Base-by-base conservation (phyloP, 1,140 invertebrate genomes). In the Drosophila malerkotliana region DNA sequence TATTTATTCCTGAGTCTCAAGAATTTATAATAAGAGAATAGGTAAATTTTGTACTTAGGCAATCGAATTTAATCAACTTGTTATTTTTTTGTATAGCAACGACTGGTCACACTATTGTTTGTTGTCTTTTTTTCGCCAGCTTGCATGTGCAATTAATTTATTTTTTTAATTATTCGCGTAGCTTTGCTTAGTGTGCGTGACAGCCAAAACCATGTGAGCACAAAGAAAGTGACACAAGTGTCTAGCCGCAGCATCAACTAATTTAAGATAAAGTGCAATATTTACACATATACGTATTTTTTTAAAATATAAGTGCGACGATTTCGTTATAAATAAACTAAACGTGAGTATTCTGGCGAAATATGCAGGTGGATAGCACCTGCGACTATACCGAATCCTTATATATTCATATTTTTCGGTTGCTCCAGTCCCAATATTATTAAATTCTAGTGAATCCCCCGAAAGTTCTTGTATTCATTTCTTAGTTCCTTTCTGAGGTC, bases 231-330 rank as follows among this genome's bases (percentile, higher is more conserved):
- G 32, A 24, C 1, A 48, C 6, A n/a, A 47, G 63, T 69, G 64
- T 69, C 51, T 52, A 49, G 51, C 32, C 41, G 18, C 9, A 32
- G 63, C 44, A 48, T 39, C 34, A 56, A 39, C 41, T 69, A 49
- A 48, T 49, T 45, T 57, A 69, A 47, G 24, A 49, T 57, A 48
- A 69, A 56, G 66, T 69, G 66, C 66, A 69, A 69, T 69, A 69
- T 48, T 48, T 69, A 69, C 51, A 15, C 15, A 44, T 32, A 57
- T 12, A 44, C 34, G 34, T 26, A 30, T 54, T 67, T 39, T 48
- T 32, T 21, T 34, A 49, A 48, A 69, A 49, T 39, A 49, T 69
- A 69, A 69, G 63, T 64, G 67, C 49, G 10, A 55, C 37, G 59
- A 32, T 30, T 45, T 68, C 9, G 28, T 56, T 69, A 69, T 48